Conservation (phyloP, 2,888 invertebrate species). For the Eilema sororculum region DNA sequence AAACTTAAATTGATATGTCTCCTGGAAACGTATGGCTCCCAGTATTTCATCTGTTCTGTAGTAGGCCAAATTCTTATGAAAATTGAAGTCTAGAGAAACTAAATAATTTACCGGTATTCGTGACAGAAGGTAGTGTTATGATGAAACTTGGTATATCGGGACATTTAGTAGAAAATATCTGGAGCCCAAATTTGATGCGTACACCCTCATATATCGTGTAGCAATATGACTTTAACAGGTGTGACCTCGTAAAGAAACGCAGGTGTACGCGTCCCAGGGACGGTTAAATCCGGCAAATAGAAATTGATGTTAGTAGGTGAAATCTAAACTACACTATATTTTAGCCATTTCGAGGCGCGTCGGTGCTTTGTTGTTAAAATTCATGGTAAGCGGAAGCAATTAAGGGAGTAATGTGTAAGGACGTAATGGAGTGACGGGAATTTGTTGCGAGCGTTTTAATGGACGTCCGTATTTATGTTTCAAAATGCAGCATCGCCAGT, state of each 20-base stretch:
- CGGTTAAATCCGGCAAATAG: constrained; percentile 78
- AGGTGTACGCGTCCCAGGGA: constrained; percentile 72
- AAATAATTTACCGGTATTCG: constrained; percentile 43
- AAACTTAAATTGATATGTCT: constrained; percentile 36
- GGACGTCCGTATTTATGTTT: constrained; percentile 75
- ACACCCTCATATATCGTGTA: constrained; percentile 49
- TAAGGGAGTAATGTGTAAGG: constrained; percentile 81
- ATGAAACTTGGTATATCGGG: constrained; percentile 36
- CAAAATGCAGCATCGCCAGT: constrained; percentile 70
- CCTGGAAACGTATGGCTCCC: constrained; percentile 22
- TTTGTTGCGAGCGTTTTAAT: constrained; percentile 79
- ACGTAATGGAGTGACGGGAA: constrained; percentile 82
- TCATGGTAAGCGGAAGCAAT: constrained; percentile 83
- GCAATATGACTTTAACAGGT: constrained; percentile 64
- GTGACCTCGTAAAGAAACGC: constrained; percentile 73
- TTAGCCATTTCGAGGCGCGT: constrained; percentile 75
- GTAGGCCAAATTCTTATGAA: constrained; percentile 23
- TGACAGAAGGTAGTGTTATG: constrained; percentile 42
- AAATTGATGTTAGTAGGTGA: constrained; percentile 79
- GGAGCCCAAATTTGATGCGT: constrained; percentile 46
- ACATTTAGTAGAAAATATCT: constrained; percentile 43
- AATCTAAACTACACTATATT: constrained; percentile 80
- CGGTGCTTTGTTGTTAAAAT: constrained; percentile 81
- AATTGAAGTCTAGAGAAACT: constrained; percentile 36
- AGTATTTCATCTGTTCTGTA: constrained; percentile 20